Base-by-base conservation (phyloP, 2,888 invertebrate genomes). In the Caenorhabditis sinica region DNA sequence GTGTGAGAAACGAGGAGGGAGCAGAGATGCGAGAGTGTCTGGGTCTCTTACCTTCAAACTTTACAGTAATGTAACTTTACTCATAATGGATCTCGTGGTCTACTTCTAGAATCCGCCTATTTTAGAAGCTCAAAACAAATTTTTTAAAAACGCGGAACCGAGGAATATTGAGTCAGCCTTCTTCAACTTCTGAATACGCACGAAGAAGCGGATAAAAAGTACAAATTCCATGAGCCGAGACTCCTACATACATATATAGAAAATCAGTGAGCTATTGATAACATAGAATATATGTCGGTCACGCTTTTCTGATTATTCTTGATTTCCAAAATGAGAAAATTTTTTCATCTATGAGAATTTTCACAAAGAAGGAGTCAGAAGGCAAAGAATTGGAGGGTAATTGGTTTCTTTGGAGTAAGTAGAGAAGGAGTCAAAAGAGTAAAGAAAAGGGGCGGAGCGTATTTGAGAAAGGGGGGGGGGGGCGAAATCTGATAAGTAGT, bases 231-330 rank as follows among this genome's bases (percentile, higher is more conserved):
- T 6, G 33, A 36, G 9, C 9, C 40, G 13, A 11, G 40, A 40
- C 9, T 11, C 9, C 40, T 11, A 40, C 40, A 40, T 40, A 40
- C 40, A 40, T 40, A 25, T 28, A 58, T 58, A 58, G 58, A 58
- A 58, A 58, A 58, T 58, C 58, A 58, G 58, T 58, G 58, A 58
- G 28, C 25, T 28, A 58, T 58, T 58, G 58, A 58, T 58, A 58
- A n/a, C n/a, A n/a, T n/a, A n/a, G n/a, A 58, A 17, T 23, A 6
- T 11, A 5, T 40, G 11, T 40, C 13, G 40, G 40, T 40, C 40
- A 40, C 40, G 13, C 40, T 40, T 40, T 40, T 40, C 13, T 40
- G 40, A 40, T 40, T 40, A 40, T 40, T 40, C 40, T 40, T 11
- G 11, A 6, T 6, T 8, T 33, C 33, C 33, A 33, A 33, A 40